phyloP scores from a whole-genome alignment of 2,797 vertebrate genomes.

The Oryzias sinensis region DNA sequence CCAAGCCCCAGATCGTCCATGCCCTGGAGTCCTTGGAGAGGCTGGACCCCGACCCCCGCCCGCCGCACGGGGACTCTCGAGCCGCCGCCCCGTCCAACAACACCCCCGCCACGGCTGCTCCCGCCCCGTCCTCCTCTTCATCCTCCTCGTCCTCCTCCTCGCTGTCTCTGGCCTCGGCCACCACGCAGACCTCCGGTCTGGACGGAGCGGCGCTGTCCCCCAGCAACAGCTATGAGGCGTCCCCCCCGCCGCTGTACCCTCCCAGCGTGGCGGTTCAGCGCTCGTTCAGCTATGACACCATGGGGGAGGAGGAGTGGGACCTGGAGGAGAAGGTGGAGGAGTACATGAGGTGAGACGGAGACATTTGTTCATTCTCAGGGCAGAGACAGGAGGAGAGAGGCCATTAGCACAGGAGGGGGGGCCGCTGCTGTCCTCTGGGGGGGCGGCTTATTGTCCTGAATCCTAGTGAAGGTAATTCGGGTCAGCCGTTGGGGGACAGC shows the following conservation, averaged over 20 bases:
- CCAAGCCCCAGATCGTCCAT: slow-evolving; percentile 84
- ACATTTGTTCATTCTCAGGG: slow-evolving; percentile 13
- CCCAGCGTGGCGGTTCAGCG: slow-evolving; percentile 74
- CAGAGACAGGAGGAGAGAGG: slow-evolving; percentile 38
- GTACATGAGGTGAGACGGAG: slow-evolving; percentile 80
- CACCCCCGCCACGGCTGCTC: slow-evolving; percentile 41
- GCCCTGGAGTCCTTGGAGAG: slow-evolving; percentile 83
- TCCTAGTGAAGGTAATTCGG: slow-evolving; percentile 69
- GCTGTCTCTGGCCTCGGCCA: slow-evolving; percentile 80
- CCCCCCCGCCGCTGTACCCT: slow-evolving; percentile 81
- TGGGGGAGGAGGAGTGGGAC: slow-evolving; percentile 85
- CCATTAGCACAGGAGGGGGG: slow-evolving; percentile 72
- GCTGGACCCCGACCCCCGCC: slow-evolving; percentile 79
- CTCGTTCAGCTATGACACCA: slow-evolving; percentile 81
- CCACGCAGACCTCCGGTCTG: slow-evolving; percentile 82
- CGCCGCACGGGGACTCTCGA: slow-evolving; percentile 73
- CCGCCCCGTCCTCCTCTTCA: slow-evolving; percentile 72
- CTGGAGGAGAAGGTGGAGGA: slow-evolving; percentile 86
- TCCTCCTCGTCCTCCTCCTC: slow-evolving; percentile 80
- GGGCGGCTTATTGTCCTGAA: slow-evolving; percentile 61
- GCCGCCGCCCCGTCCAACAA: slow-evolving; percentile 53
- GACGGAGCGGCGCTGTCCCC: slow-evolving; percentile 79
- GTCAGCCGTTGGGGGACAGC: slow-evolving; percentile 67
- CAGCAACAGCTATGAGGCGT: slow-evolving; percentile 84
- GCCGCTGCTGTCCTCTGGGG: slow-evolving; percentile 59